Conservation (phyloP, 2,888 invertebrate genomes). For the Baronia brevicornis region DNA sequence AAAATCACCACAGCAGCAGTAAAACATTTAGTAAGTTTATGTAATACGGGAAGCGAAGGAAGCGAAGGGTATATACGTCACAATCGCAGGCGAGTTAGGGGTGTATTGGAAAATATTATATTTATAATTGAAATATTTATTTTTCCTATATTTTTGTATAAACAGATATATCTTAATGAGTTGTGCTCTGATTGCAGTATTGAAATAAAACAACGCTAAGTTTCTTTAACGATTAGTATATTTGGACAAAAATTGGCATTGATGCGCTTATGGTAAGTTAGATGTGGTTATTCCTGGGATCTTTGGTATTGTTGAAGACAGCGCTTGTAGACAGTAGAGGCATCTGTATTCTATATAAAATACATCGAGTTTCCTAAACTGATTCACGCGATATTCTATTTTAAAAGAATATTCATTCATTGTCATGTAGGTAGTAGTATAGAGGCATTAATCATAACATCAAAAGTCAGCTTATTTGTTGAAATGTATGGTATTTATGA, state of each 20-base stretch:
- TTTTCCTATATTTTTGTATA: conserved; percentile 2
- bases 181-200: conserved; percentile 48
- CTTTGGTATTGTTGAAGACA: conserved; percentile 57
- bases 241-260: conserved; percentile 61
- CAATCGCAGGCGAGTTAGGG: conserved; percentile 8
- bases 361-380: conserved; percentile 45
- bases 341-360: conserved; percentile 46
- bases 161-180: conserved; percentile 30
- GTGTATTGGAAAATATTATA: conserved; percentile 11
- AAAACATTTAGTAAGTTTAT: conserved; percentile 23
- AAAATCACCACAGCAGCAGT: conserved; percentile 21
- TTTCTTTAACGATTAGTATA: conserved; percentile 35
- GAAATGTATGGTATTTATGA: too few species aligned
- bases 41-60: conserved; percentile 21
- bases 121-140: conserved; percentile 17
- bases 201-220: conserved; percentile 41
- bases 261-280: conserved; percentile 66
- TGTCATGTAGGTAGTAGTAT: conserved; percentile 51
- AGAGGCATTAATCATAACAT: conserved; percentile 36
- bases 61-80: conserved; percentile 9
- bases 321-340: conserved; percentile 65
- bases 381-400: conserved; percentile 46
- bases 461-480: too few species aligned
- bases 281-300: conserved; percentile 48
- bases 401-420: conserved; percentile 51